These are phyloP conservation scores for Pygmarrhopalites habei DNA, from an alignment of 1,140 invertebrate species.

Conservation along the genomic window DNA sequence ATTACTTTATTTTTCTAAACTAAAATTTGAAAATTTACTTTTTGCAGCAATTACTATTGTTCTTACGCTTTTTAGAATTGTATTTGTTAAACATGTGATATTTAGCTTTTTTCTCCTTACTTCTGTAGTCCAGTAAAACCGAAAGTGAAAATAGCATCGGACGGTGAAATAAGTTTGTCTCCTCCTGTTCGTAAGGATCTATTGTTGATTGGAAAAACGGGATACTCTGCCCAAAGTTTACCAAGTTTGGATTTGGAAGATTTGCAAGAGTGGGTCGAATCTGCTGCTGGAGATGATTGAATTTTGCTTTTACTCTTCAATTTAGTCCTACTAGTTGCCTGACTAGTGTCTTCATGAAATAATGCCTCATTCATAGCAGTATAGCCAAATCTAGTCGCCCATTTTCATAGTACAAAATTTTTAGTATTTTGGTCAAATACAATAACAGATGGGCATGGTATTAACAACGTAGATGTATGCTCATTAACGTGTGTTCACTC, in stretches of 20 bases:
- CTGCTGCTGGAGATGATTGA: slow-evolving; percentile 27
- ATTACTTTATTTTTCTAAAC: no score
- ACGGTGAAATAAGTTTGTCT: slow-evolving; percentile 1
- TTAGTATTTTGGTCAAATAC: background rate
- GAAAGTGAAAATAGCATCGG: slow-evolving; percentile 7
- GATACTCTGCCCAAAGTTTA: slow-evolving; percentile 24
- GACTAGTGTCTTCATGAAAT: background rate
- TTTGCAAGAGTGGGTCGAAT: slow-evolving; percentile 35
- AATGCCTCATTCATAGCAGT: background rate
- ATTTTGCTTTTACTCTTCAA: background rate
- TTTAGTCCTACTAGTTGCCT: background rate
- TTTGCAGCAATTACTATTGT: no score
- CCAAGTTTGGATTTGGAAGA: slow-evolving; percentile 35
- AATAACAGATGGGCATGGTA: no score
- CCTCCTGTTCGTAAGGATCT: slow-evolving; percentile 17
- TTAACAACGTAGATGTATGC: background rate
- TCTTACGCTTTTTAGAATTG: no score
- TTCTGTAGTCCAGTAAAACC: slow-evolving; percentile 4
- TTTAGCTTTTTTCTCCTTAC: no score
- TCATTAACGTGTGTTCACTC: background rate
- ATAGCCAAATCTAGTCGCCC: background rate
- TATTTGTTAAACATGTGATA: no score
- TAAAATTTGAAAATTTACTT: no score
- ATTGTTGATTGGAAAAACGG: slow-evolving; percentile 17
- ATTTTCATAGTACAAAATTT: background rate